Base-by-base conservation (phyloP, 1,140 invertebrate species). In the Pantala flavescens region DNA sequence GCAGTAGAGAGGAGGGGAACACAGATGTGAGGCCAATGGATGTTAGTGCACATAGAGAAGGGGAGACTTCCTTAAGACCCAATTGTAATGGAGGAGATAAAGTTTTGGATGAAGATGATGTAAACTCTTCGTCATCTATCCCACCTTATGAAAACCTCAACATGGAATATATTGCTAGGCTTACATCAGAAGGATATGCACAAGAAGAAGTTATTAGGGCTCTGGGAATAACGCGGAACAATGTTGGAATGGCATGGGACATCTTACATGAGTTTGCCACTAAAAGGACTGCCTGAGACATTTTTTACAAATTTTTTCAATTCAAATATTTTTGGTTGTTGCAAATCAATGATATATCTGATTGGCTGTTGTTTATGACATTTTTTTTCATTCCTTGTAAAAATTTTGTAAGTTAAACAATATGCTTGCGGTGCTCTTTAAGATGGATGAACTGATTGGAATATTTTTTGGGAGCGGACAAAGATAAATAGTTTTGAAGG, bases 161-260 rank as follows among this genome's bases (percentile, higher is more conserved):
- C 81, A 90, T 97, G 82, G 93, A 95, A 79, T 92, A 96, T 79
- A 95, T 98, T 71, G 90, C 93, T 1, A 88, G 90, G 75, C 84
- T 98, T 70, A 93, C 95, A 36, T 89, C 89, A 23, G 93, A 96
- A 79, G 95, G 95, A 1, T 97, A 95, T 80, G 88, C 93, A 5
- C 92, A 93, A 80, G 92, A 96, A 79, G 91, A 93, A 63, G 95
- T 96, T 0, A 92, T 96, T 55, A 87, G 94, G 78, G 95, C 95
- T 10, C 85, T 97, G 76, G 91, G 93, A 73, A 97, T 97, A 74
- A 93, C 94, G 0, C 87, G 92, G 74, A 97, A 97, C 82, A 93
- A 98, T 83, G 87, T 97, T 43, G 91, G 93, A 82, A 97, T 97
- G 95, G 95, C 95, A 28, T 91, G 94, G 84, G 93, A 97, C 83